Evolutionary conservation across 2,888 invertebrate species (phyloP).

Genomic region (Limulus polyphemus): DNA sequence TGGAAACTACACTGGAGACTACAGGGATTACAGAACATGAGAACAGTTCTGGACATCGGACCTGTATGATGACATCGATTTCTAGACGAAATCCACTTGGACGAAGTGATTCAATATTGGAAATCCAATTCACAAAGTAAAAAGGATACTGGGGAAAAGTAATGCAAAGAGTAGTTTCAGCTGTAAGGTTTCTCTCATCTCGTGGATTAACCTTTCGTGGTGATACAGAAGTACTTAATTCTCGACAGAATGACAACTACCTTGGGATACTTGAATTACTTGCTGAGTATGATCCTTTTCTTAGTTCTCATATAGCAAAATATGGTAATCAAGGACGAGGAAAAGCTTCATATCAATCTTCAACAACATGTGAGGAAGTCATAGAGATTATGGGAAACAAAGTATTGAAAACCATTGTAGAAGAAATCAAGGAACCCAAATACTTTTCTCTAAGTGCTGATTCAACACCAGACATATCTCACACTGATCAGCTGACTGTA

Average conservation of each 20-base stretch:
- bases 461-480: conserved; percentile 30
- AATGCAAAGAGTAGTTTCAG: conserved; percentile 27
- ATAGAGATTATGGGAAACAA: conserved; percentile 30
- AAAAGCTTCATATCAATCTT: conserved; percentile 28
- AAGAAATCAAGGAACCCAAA: conserved; percentile 28
- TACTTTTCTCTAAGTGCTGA: conserved; percentile 26
- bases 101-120: no score
- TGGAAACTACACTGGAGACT: neutral
- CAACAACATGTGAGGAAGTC: conserved; percentile 32
- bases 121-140: conserved; percentile 16
- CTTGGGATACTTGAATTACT: conserved; percentile 29
- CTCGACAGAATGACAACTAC: conserved; percentile 29
- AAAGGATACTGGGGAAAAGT: conserved; percentile 28
- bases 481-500: conserved; percentile 31
- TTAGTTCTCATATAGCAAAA: conserved; percentile 27
- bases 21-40: neutral
- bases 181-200: conserved; percentile 26
- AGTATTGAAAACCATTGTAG: conserved; percentile 27
- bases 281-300: conserved; percentile 31
- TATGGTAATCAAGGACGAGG: conserved; percentile 30
- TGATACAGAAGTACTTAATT: conserved; percentile 27
- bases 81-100: neutral
- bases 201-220: no score
- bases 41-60: neutral
- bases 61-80: neutral